A percentile compares a stretch with the other conserved stretches of the same genome.
These are phyloP conservation scores for Ptilorrhoa leucosticta DNA, from an alignment of 2,113 vertebrate species.

Conservation along the genomic window DNA sequence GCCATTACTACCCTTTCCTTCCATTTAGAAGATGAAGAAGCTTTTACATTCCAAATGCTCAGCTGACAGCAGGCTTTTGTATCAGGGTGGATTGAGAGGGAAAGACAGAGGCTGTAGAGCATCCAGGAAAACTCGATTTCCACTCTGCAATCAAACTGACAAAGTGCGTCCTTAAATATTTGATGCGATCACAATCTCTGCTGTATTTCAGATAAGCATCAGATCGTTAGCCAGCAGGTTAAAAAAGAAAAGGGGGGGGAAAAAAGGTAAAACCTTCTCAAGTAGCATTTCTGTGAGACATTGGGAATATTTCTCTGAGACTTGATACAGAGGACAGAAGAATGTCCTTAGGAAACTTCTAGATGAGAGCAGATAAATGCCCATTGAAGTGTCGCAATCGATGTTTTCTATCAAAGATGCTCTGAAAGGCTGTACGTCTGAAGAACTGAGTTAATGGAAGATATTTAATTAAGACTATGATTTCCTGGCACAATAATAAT, in stretches of 20 bases:
- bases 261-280: neutral
- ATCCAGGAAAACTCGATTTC: neutral
- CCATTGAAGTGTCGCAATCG: neutral
- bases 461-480: slow-evolving; percentile 46
- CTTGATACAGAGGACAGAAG: neutral
- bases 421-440: neutral
- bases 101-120: neutral
- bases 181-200: neutral
- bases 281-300: neutral
- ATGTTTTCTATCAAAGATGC: slow-evolving; percentile 9
- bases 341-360: slow-evolving; percentile 3
- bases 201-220: neutral
- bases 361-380: slow-evolving; percentile 21
- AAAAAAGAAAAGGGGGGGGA: neutral
- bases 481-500: slow-evolving; percentile 21
- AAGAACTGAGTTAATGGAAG: neutral
- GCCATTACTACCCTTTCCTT: neutral
- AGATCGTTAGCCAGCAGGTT: neutral
- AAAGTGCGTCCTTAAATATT: neutral
- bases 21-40: neutral
- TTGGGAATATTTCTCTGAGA: neutral
- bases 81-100: neutral
- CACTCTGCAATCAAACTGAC: neutral
- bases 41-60: neutral
- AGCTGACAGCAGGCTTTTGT: neutral